phyloP scores from a whole-genome alignment of 2,113 vertebrate species.

The Lamprologus speciosus region DNA sequence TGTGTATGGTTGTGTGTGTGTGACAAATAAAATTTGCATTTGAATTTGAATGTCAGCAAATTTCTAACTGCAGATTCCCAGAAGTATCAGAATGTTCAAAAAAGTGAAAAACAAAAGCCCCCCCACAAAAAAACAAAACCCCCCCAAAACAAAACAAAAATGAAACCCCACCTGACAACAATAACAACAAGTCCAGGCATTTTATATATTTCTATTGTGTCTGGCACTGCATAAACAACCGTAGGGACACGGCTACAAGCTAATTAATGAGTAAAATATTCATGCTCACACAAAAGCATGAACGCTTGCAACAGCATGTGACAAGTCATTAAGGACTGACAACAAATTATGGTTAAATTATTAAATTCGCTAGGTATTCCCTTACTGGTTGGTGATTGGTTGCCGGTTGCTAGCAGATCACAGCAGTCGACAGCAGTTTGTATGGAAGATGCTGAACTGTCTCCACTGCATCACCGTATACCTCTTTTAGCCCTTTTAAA shows the following conservation, averaged over 20 bases:
- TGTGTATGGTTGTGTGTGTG: too few relatives aligned
- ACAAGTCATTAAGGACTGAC: neutral
- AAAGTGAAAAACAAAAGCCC: neutral
- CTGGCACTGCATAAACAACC: neutral
- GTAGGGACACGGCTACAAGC: neutral
- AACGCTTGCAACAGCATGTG: neutral
- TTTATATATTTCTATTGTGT: neutral
- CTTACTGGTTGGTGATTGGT: neutral
- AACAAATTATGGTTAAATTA: neutral
- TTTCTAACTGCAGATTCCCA: neutral
- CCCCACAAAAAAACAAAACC: neutral
- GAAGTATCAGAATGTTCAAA: neutral
- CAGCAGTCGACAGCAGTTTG: accelerated
- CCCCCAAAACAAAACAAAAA: neutral
- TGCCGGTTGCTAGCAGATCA: accelerated
- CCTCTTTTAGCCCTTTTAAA: neutral
- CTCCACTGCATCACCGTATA: accelerated
- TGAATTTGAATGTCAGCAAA: too few relatives aligned
- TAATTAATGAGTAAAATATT: neutral
- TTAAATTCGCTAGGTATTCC: neutral
- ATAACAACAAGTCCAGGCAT: neutral
- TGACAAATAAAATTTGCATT: too few relatives aligned
- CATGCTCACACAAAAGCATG: neutral
- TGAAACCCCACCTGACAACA: accelerated
- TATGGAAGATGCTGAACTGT: neutral